Conservation (phyloP, 2,888 invertebrate species). For the Aproaerema taeniolella region DNA sequence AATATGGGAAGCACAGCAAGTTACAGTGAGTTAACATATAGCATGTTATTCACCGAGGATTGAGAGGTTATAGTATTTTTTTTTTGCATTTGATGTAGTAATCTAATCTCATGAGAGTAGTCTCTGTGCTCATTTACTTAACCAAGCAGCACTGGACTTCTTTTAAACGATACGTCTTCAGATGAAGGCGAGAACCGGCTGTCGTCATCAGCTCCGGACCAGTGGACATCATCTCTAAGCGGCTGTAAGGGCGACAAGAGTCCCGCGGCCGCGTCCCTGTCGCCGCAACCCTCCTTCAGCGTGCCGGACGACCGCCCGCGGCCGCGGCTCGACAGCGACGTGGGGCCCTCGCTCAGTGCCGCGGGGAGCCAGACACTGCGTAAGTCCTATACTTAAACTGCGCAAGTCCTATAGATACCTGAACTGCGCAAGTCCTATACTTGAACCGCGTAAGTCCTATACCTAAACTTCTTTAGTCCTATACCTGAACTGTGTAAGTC, state of each 20-base stretch:
- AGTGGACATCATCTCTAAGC: constrained; percentile 35
- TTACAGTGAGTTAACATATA: too few species aligned
- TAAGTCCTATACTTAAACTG: constrained; percentile 24
- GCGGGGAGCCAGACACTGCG: constrained; percentile 66
- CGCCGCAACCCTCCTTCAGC: constrained; percentile 46
- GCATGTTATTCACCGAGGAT: too few species aligned
- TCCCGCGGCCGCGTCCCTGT: constrained; percentile 49
- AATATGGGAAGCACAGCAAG: too few species aligned
- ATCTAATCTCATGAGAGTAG: not conserved
- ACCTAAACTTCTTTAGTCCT: too few species aligned
- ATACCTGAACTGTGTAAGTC: too few species aligned
- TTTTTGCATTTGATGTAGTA: too few species aligned
- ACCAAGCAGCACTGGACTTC: not conserved
- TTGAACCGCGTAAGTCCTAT: too few species aligned
- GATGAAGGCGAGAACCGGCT: constrained; percentile 30
- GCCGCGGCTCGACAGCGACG: constrained; percentile 66
- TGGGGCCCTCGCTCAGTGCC: constrained; percentile 66
- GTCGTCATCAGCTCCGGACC: constrained; percentile 62
- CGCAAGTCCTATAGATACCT: too few species aligned
- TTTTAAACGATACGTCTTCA: not conserved
- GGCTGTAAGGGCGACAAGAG: constrained; percentile 36
- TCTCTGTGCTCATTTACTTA: not conserved
- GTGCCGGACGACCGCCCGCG: constrained; percentile 33
- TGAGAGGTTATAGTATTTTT: too few species aligned
- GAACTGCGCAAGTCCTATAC: too few species aligned